Evolutionary conservation across 2,888 invertebrate genomes (phyloP), one percentile per base, ranked within the genome.

Genomic region (Carcina quercana): DNA sequence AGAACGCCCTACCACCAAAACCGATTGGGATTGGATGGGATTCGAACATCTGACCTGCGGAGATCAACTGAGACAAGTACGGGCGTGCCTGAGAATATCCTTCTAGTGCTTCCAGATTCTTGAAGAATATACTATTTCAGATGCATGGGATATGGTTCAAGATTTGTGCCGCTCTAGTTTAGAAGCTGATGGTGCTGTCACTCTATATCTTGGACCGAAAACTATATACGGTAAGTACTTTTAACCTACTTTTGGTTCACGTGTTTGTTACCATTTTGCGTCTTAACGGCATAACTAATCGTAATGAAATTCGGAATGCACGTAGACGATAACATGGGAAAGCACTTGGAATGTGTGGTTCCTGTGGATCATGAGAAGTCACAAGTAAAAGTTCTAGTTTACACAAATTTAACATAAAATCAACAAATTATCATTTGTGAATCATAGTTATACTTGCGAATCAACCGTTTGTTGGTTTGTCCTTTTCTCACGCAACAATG

Each of bases 191-290:
- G 28, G 28, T 19, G 19, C 13, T 2, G 28, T 10, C 13, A 17
- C 19, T 10, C 3, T 19, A 20, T 20, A 11, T 13, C 13, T 28
- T 3, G 28, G 28, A 1, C 19, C 19, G 12, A 19, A 12, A n/a
- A 28, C 28, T 20, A 8, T 28, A 7, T 28, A 28, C 13, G 19
- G 28, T 28, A 19, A 19, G 6, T 28, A 11, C 15, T 12, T 17
- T 13, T 22, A 15, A 8, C 14, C 7, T 13, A 13, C 7, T 24
- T 5, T 11, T 4, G 10, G 24, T 5, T 24, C 11, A 11, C 3
- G 11, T 2, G 10, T 2, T 6, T 24, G n/a, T 2, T 6, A 24
- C n/a, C 24, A n/a, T n/a, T n/a, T n/a, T n/a, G n/a, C n/a, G n/a
- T n/a, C n/a, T n/a, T n/a, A n/a, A n/a, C n/a, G n/a, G 13, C 24